A percentile compares a stretch with the other conserved stretches of the same genome.
These are phyloP conservation scores for Heliothis peltigera DNA, from an alignment of 2,888 invertebrate species.

Conservation along the genomic window DNA sequence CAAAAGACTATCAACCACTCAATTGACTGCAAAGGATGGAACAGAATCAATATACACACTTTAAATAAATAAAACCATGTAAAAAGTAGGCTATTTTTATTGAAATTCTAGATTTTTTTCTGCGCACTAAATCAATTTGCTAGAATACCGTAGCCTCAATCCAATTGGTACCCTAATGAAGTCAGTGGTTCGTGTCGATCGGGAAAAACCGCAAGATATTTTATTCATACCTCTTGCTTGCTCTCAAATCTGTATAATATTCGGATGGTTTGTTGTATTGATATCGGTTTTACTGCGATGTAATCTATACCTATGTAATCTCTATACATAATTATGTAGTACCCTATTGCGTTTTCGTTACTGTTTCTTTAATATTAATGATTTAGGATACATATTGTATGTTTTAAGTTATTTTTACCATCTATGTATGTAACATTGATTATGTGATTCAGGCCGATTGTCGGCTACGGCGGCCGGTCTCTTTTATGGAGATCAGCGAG, in stretches of 20 bases:
- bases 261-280: neutral
- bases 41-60: neutral
- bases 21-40: no score
- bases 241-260: neutral
- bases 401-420: no score
- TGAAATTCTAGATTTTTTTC: neutral
- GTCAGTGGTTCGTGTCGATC: neutral
- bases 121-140: neutral
- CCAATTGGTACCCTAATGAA: neutral
- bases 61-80: neutral
- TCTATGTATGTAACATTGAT: no score
- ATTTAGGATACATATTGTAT: no score
- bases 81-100: neutral
- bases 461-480: no score
- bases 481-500: no score
- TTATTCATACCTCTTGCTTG: conserved; percentile 3
- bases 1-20: no score
- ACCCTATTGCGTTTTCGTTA: no score
- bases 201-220: conserved; percentile 1
- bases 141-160: neutral
- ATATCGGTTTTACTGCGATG: neutral
- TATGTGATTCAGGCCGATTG: no score
- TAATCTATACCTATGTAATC: no score
- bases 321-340: no score
- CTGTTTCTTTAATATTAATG: no score